phyloP scores from a whole-genome alignment of 1,140 invertebrate species.

The Magallana gigas region DNA sequence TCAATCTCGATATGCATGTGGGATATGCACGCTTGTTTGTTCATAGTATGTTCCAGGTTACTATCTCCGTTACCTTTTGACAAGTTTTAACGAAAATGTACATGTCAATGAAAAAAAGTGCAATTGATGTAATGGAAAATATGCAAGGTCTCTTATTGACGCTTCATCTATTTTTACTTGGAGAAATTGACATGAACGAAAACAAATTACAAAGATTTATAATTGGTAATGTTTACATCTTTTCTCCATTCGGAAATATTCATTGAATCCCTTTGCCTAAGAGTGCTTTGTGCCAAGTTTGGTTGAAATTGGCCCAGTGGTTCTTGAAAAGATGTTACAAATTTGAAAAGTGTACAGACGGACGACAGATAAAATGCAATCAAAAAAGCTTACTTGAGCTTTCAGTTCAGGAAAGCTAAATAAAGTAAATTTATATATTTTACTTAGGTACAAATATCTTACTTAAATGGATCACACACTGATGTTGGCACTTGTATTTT shows the following conservation, averaged over 20 bases:
- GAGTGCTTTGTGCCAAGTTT: too few relatives aligned
- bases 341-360: too few relatives aligned
- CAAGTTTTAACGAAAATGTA: neutral
- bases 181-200: neutral
- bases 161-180: neutral
- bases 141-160: neutral
- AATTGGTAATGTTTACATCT: neutral
- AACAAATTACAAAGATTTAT: neutral
- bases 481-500: neutral
- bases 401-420: too few relatives aligned
- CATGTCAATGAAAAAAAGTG: neutral
- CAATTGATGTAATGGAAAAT: too few relatives aligned
- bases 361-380: too few relatives aligned
- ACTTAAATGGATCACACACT: conserved; percentile 25
- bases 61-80: neutral
- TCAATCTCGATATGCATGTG: neutral
- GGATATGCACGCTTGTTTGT: conserved; percentile 6
- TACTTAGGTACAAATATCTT: neutral
- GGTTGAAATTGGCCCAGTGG: too few relatives aligned
- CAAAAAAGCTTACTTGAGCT: too few relatives aligned
- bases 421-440: too few relatives aligned
- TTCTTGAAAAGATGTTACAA: too few relatives aligned
- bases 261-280: too few relatives aligned
- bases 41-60: neutral
- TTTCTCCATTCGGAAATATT: neutral